Evolutionary conservation across 1,140 invertebrate species (phyloP), one percentile per base, ranked within the genome.

Genomic region (Camponotus floridanus): DNA sequence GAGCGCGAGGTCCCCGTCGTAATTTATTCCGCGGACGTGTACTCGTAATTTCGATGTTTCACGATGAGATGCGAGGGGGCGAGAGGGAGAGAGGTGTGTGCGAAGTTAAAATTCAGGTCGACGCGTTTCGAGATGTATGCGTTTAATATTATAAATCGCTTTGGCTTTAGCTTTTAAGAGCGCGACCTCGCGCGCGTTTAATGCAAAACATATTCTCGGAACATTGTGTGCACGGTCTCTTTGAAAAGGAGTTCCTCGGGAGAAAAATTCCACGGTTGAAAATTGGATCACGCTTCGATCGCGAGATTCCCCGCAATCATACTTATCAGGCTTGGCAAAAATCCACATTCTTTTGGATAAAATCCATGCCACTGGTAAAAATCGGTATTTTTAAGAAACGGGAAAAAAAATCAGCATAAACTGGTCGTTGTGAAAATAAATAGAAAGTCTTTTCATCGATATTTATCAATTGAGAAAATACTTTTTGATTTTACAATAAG

Each of bases 21-120:
- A 83, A 83, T 73, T 83, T 83, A 83, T 83, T 83, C 79, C n/a
- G 18, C 68, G 39, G 42, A 42, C 78, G 67, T 59, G 45, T 61
- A 73, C 68, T 74, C 26, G 79, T 61, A 71, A 81, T 81, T 81
- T 73, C 68, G 68, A 55, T 70, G 45, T 80, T 68, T 68, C 79
- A 18, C 67, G 51, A 9, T 55, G 79, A 21, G 55, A 45, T 33
- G 79, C 79, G 11, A 11, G 39, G 1, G 26, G 26, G 26, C 0
- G 26, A 26, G 26, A 26, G 26, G 1, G 65, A 68, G 42, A 45
- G 55, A 33, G 55, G 45, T 59, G 31, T 13, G 21, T 42, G 79
- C 15, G 18, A 15, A 61, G 26, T 74, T 83, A 83, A 83, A 83
- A 83, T 83, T 73, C 68, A 74, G 79, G 39, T 59, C 79, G 79